These are phyloP conservation scores for Melinaea menophilus DNA, from an alignment of 2,888 invertebrate species.

Conservation along the genomic window DNA sequence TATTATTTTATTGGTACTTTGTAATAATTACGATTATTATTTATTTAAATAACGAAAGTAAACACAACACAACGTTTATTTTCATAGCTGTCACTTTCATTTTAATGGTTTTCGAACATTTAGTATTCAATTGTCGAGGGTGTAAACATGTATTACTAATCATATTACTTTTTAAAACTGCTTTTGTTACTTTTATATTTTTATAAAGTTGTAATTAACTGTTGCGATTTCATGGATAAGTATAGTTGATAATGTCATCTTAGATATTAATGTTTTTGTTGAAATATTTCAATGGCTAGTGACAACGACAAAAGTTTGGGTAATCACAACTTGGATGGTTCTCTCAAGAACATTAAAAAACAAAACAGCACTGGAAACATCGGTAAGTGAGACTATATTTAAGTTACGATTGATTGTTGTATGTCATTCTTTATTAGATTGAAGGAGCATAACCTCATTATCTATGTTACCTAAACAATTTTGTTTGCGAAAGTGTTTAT, in stretches of 20 bases:
- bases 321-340: conserved; percentile 69
- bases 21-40: background rate
- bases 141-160: conserved; percentile 61
- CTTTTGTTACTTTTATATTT: conserved; percentile 45
- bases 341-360: conserved; percentile 61
- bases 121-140: conserved; percentile 43
- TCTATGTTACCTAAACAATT: background rate
- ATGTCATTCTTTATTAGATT: conserved; percentile 1
- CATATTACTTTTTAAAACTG: conserved; percentile 38
- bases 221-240: conserved; percentile 15
- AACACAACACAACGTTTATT: background rate
- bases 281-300: conserved; percentile 72
- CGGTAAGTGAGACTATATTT: conserved; percentile 47
- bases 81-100: conserved; percentile 10
- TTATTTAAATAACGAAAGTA: background rate
- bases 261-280: conserved; percentile 20
- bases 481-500: too few species aligned
- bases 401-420: background rate
- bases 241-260: conserved; percentile 18
- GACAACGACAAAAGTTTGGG: conserved; percentile 73
- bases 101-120: conserved; percentile 39
- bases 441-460: conserved; percentile 19
- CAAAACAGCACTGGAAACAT: conserved; percentile 53
- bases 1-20: background rate
- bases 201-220: conserved; percentile 29